phyloP scores from a whole-genome alignment of 2,113 vertebrate genomes.

The Poeciliopsis retropinna region DNA sequence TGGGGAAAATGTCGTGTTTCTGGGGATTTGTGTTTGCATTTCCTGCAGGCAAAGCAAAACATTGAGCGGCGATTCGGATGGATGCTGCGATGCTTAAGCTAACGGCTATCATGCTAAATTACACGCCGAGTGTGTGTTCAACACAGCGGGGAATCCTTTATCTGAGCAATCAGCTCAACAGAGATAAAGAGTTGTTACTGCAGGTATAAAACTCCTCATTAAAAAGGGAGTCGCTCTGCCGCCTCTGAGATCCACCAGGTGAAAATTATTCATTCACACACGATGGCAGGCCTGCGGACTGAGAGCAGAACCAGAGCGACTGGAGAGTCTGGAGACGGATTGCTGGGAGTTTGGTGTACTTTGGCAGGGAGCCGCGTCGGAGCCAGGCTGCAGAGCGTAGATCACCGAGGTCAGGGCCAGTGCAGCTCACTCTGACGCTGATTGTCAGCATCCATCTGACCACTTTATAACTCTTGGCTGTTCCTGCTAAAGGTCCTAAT shows the following conservation, averaged over 20 bases:
- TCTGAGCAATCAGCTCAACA: constrained; percentile 56
- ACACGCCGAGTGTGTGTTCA: background rate
- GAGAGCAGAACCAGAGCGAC: constrained; percentile 7
- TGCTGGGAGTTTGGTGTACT: constrained; percentile 2
- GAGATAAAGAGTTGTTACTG: constrained; percentile 56
- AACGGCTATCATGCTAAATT: constrained; percentile 5
- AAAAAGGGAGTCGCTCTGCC: constrained; percentile 33
- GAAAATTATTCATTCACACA: constrained; percentile 16
- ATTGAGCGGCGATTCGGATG: background rate
- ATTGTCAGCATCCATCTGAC: constrained; percentile 70
- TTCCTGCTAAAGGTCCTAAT: constrained; percentile 76
- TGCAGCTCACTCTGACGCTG: constrained; percentile 66
- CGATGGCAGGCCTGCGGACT: constrained; percentile 12
- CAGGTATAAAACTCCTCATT: constrained; percentile 51
- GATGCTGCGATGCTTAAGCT: constrained; percentile 7
- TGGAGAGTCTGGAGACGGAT: background rate
- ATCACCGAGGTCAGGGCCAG: constrained; percentile 70
- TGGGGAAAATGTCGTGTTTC: background rate
- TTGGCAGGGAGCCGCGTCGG: background rate
- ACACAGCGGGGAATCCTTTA: constrained; percentile 31
- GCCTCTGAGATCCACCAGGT: background rate
- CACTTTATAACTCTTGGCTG: constrained; percentile 75
- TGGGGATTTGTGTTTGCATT: background rate
- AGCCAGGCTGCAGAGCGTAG: constrained; percentile 42
- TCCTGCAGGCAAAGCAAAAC: background rate